Base-by-base conservation (phyloP, 2,888 invertebrate genomes). In the Ceraclea dissimilis region DNA sequence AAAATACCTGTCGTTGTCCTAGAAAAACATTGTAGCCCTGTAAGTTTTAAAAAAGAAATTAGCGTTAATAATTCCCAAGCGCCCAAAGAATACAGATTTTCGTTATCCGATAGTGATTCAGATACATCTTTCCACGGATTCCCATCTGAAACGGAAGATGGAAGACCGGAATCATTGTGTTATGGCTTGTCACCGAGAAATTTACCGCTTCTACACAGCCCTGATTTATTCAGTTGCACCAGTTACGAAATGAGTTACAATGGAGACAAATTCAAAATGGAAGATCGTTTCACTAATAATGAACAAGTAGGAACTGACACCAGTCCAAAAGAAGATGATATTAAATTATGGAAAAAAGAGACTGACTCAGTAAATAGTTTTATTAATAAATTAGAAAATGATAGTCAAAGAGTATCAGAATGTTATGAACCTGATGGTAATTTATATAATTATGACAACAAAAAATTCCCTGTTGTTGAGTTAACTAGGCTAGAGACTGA, bases 41-140 rank as follows among this genome's bases (percentile, higher is more conserved):
- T 18, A 18, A n/a, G n/a, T n/a, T n/a, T n/a, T n/a, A 22, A 8
- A 49, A 6, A 18, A n/a, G 17, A 47, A 6, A 47, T 18, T 47
- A 2, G 2, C 17, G 17, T 8, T 21, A 49, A 10, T 4, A 5
- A 43, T 43, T 43, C 16, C 5, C 4, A 43, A 5, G 4, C 13
- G 5, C 2, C 13, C 19, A 48, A 21, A 21, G 20, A n/a, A 21
- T 21, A 19, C 19, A 48, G 20, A 26, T 26, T 6, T 26, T 10
- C 4, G 4, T 8, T 8, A 8, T n/a, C 8, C 13, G 39, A 31
- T 10, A 53, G 10, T 21, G 47, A 33, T 33, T 17, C 44, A n/a
- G 53, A 53, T 22, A 4, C 33, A 19, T 21, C 19, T 48, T 53
- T 53, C 21, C 21, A n/a, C 18, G 54, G 54, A 16, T 54, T 54